Evolutionary conservation across 2,888 invertebrate genomes (phyloP).

Genomic region (Acrobasis suavella): DNA sequence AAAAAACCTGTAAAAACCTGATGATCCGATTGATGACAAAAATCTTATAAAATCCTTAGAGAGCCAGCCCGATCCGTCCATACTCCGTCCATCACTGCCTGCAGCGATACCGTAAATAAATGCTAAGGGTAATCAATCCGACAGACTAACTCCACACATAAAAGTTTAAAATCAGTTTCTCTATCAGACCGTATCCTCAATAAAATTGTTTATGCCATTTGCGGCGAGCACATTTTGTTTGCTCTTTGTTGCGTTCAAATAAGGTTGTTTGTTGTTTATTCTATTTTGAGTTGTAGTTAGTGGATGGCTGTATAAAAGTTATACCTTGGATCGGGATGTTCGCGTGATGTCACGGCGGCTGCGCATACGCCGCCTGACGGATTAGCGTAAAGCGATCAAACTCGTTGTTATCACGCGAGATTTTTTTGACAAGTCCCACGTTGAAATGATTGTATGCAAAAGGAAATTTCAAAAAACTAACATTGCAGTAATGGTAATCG

Average conservation of each 20-base stretch:
- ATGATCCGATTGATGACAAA: neutral
- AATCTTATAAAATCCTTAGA: neutral
- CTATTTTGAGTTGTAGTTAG: neutral
- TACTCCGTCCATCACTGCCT: conserved; percentile 1
- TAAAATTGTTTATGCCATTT: conserved; percentile 37
- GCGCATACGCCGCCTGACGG: conserved; percentile 52
- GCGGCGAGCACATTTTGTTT: conserved; percentile 24
- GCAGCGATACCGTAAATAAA: conserved; percentile 30
- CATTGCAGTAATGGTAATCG: neutral
- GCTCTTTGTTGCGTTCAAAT: conserved; percentile 2
- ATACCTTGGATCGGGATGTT: conserved; percentile 47
- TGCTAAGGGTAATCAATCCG: conserved; percentile 36
- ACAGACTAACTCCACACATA: conserved; percentile 33
- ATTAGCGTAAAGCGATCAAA: conserved; percentile 57
- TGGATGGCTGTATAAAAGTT: conserved; percentile 12
- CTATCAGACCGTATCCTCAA: conserved; percentile 52
- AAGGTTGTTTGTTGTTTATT: conserved; percentile 13
- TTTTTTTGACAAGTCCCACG: conserved; percentile 43
- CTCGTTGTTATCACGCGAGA: conserved; percentile 52
- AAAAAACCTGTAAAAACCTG: too few relatives aligned
- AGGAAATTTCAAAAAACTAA: neutral
- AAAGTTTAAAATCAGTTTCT: conserved; percentile 45
- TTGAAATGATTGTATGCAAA: conserved; percentile 27
- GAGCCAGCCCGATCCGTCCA: neutral
- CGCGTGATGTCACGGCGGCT: conserved; percentile 60